Base-by-base conservation (phyloP, 2,113 vertebrate species). In the Misgurnus mizolepis region DNA sequence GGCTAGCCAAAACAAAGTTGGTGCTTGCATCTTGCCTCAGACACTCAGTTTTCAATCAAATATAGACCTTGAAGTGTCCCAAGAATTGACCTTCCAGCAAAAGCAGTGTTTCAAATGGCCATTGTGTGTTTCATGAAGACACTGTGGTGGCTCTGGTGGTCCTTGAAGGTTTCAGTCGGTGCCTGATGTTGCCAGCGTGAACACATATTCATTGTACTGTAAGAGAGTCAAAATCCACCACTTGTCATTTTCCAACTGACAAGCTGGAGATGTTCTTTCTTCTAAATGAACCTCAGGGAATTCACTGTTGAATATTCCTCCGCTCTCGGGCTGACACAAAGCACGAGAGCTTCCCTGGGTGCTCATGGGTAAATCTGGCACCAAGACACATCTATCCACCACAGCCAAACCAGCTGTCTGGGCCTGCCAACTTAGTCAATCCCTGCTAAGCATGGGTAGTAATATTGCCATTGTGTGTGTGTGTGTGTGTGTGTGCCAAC, bases 301-400 rank as follows among this genome's bases (percentile, higher is more conserved):
- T 64, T 58, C 41, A 12, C 53, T 68, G 40, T 61, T 67, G 53
- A 67, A 55, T 56, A 43, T 80, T 56, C 43, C 22, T 75, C 70
- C 74, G 17, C 34, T 67, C 14, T 22, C 27, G 67, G 43, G 56
- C 69, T 68, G 79, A 73, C 50, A 76, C 34, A 72, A 84, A 87
- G 56, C 75, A 73, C 50, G 62, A 79, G 50, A 82, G 68, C 72
- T 47, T 80, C 68, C 83, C 69, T 76, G 66, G 61, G 39, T 67
- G 49, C 64, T 58, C 67, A 61, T 80, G 83, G 82, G 55, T 84
- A 76, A 83, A 62, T 65, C 73, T 75, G 75, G 76, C 86, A 76
- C 78, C 79, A 56, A 81, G 72, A 87, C 79, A 81, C 80, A 78
- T 84, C 80, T 86, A 69, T 89, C 88, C 86, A 80, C 83, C 72